These are phyloP conservation scores for Microtus montanus DNA, from an alignment of 2,113 vertebrate species.

Conservation along the genomic window DNA sequence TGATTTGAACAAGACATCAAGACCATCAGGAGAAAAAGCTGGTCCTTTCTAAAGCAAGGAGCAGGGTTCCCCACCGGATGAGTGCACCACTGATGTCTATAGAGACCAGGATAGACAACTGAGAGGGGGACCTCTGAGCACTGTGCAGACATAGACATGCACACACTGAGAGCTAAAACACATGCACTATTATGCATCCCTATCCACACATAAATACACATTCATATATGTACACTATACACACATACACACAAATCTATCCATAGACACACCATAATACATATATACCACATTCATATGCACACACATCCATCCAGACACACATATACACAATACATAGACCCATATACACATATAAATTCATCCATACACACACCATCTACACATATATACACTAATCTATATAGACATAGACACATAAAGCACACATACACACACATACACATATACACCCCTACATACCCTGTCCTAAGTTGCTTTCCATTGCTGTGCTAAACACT, in stretches of 20 bases:
- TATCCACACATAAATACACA: background rate
- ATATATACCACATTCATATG: background rate
- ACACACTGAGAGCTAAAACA: background rate
- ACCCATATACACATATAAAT: background rate
- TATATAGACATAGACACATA: background rate
- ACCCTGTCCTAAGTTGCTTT: background rate
- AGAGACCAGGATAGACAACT: background rate
- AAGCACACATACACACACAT: background rate
- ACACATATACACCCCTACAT: background rate
- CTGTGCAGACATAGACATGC: background rate
- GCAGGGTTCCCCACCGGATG: background rate
- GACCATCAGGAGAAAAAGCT: accelerated
- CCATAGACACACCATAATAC: background rate
- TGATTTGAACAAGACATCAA: background rate
- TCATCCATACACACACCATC: background rate
- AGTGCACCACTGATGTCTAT: background rate
- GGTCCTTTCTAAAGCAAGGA: background rate
- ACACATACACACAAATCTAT: background rate
- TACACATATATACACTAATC: too few species aligned
- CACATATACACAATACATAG: background rate
- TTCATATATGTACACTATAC: background rate
- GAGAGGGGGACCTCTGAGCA: background rate
- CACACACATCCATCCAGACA: background rate
- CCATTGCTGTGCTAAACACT: background rate
- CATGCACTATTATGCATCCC: background rate